Percentiles rank a stretch among this genome's conserved stretches.
phyloP scores from a whole-genome alignment of 2,113 vertebrate species.

The Pangasianodon hypophthalmus region DNA sequence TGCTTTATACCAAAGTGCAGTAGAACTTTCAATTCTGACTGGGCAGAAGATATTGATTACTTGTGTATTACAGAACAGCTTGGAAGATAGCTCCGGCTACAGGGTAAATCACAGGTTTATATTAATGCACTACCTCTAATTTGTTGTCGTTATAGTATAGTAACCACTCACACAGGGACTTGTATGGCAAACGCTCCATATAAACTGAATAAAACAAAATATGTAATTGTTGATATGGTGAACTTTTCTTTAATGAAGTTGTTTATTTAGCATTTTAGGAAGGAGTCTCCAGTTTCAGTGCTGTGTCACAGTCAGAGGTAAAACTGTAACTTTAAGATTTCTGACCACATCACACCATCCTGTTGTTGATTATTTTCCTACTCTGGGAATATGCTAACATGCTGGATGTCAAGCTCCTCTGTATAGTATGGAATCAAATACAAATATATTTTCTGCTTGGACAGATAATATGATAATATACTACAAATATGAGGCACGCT shows the following conservation, averaged over 20 bases:
- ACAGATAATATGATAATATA: no score
- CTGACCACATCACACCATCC: neutral
- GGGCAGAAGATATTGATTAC: neutral
- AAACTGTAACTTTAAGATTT: neutral
- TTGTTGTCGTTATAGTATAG: neutral
- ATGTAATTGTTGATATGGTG: neutral
- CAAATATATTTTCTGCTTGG: neutral
- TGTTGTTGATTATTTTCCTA: neutral
- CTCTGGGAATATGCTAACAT: neutral
- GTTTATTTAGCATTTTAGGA: neutral
- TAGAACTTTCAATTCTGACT: neutral
- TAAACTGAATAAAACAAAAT: neutral
- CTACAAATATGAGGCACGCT: no score
- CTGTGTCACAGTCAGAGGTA: no score
- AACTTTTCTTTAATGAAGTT: neutral
- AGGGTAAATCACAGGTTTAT: neutral
- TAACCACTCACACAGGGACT: neutral
- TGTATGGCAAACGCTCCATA: neutral
- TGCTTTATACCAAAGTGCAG: neutral
- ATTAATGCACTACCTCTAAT: neutral
- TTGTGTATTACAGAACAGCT: neutral
- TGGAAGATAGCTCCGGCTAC: neutral
- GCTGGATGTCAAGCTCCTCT: neutral
- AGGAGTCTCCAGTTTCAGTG: neutral
- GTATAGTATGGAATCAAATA: neutral